Base-by-base conservation (phyloP, 2,797 vertebrate species). In the Chelon labrosus region DNA sequence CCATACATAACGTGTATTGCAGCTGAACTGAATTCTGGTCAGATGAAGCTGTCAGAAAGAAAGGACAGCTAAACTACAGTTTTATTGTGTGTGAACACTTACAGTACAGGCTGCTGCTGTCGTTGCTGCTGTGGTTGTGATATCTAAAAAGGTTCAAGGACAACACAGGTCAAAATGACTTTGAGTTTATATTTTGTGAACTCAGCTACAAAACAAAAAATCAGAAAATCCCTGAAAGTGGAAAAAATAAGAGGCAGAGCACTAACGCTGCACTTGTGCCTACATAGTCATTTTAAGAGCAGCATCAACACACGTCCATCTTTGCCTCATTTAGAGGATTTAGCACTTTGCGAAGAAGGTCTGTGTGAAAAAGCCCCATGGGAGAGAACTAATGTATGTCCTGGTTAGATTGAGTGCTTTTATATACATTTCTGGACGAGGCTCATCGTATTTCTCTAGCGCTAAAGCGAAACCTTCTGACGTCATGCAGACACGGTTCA, bases 391-490 rank as follows among this genome's bases (percentile, higher is more conserved):
- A 14, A 42, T 42, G 41, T 42, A 42, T 14, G 12, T 14, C 41
- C 41, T 14, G 13, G 14, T 14, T 14, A 42, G 41, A 42, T 4
- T 13, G 11, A 41, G 39, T 3, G 39, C 39, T 41, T 41, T 41
- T 13, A 41, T 41, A 10, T 13, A 13, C 39, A 41, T 41, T 41
- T 41, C 39, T 65, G 4, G 12, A 44, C 7, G 19, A 50, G 47
- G 9, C 47, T 20, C 31, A 74, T 83, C 70, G 5, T 62, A 56
- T 80, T 80, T 67, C 77, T 22, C 22, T 22, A 22, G 22, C 22
- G 22, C 22, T 1, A 22, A 22, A 22, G 22, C 22, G 1, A 22
- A 22, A 22, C 22, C 25, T 37, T 57, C 35, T 13, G 3, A 73
- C 22, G 22, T 22, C 22, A 22, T 3, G 22, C 22, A 22, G 22